These are phyloP conservation scores for Drosophila pseudoananassae DNA, from an alignment of 1,140 invertebrate species.

Conservation along the genomic window DNA sequence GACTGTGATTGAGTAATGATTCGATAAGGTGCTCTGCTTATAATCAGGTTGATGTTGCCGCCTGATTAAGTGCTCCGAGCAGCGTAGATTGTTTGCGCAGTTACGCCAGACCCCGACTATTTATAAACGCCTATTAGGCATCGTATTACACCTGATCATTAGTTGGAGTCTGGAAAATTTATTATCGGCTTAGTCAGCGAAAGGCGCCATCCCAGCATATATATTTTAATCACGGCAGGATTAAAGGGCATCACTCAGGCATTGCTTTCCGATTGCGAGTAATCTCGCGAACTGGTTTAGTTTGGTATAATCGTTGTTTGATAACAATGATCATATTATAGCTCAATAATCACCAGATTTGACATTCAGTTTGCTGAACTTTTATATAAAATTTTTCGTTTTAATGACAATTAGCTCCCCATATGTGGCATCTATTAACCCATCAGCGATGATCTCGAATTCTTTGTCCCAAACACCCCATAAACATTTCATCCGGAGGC, in stretches of 20 bases:
- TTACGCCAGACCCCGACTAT: slow-evolving; percentile 27
- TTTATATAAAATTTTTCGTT: background rate
- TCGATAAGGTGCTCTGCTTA: slow-evolving; percentile 8
- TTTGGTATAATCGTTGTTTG: background rate
- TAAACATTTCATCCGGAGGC: slow-evolving; percentile 24
- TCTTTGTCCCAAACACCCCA: background rate
- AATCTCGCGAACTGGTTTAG: slow-evolving; percentile 30
- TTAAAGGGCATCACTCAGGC: slow-evolving; percentile 31
- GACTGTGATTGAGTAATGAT: slow-evolving; percentile 13
- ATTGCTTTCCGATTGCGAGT: slow-evolving; percentile 15
- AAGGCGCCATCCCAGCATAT: slow-evolving; percentile 19
- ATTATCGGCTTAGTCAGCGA: slow-evolving; percentile 20
- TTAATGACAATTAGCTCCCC: slow-evolving; percentile 2
- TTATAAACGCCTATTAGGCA: slow-evolving; percentile 29
- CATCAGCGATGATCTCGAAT: slow-evolving; percentile 18
- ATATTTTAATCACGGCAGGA: slow-evolving; percentile 1
- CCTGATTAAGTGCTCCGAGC: slow-evolving; percentile 32
- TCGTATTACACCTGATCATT: slow-evolving; percentile 39
- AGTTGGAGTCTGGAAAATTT: slow-evolving; percentile 32
- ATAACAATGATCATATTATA: background rate
- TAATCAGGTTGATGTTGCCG: slow-evolving; percentile 42
- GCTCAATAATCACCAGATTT: background rate
- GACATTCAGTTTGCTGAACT: background rate
- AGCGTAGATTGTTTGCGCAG: slow-evolving; percentile 39
- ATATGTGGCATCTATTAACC: slow-evolving; percentile 15